Percentiles rank a stretch among this genome's conserved stretches.
These are phyloP conservation scores for Monopterus albus DNA, from an alignment of 2,113 vertebrate genomes.

Conservation along the genomic window DNA sequence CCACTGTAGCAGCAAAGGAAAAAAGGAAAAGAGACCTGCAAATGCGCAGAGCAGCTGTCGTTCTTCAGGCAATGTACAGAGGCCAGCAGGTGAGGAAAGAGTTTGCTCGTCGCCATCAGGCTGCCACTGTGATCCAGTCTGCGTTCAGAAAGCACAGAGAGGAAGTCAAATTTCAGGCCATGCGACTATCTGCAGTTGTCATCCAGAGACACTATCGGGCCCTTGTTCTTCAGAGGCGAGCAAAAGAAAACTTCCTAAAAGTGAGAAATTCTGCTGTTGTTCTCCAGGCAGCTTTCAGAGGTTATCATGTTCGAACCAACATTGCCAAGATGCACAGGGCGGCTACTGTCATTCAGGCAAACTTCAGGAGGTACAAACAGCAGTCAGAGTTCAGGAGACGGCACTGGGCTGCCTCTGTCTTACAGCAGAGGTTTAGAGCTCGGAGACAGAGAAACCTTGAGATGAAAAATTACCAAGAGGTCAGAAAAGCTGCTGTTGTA, in stretches of 20 bases:
- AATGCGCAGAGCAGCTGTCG: constrained; percentile 66
- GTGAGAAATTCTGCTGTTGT: constrained; percentile 61
- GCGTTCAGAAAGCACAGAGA: constrained; percentile 80
- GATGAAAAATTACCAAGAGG: constrained; percentile 49
- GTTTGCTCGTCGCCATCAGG: constrained; percentile 71
- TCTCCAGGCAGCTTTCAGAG: constrained; percentile 80
- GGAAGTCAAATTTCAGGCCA: constrained; percentile 75
- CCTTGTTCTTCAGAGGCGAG: constrained; percentile 56
- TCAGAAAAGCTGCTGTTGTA: constrained; percentile 56
- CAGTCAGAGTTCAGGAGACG: constrained; percentile 71
- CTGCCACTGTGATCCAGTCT: constrained; percentile 86
- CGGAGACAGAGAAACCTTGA: constrained; percentile 64
- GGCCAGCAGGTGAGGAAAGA: constrained; percentile 75
- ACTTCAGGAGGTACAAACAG: constrained; percentile 80
- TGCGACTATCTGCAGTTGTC: constrained; percentile 79
- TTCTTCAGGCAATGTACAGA: constrained; percentile 85
- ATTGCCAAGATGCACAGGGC: constrained; percentile 64
- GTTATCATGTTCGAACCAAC: constrained; percentile 51
- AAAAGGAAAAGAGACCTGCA: constrained; percentile 74
- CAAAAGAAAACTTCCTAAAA: constrained; percentile 71
- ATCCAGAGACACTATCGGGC: constrained; percentile 86
- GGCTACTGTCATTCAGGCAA: constrained; percentile 83
- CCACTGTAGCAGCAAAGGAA: constrained; percentile 25
- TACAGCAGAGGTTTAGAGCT: constrained; percentile 86
- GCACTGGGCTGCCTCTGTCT: constrained; percentile 61